Evolutionary conservation across 2,797 vertebrate genomes (phyloP), one percentile per base, ranked within the genome.

Genomic region (Poeciliopsis turneri): DNA sequence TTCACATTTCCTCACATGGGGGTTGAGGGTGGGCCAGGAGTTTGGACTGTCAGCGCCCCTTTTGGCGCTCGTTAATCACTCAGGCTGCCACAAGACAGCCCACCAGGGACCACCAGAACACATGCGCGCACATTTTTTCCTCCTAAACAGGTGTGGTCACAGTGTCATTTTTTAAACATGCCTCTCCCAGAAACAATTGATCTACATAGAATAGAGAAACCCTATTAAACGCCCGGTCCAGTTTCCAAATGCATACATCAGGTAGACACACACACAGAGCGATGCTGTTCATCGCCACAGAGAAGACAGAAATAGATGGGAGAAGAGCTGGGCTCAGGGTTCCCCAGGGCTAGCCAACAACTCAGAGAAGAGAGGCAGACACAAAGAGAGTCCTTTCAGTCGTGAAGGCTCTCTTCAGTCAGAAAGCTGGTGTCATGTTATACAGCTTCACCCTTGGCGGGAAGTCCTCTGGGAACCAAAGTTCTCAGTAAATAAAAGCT

Each of bases 61-160:
- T 86, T 84, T 80, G 76, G 76, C 8, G 45, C 90, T 88, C 91
- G 92, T 95, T 93, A 78, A 92, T 94, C 92, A 94, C 86, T 90
- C 81, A 72, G 77, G 84, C 89, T 87, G 85, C 86, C 82, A 86
- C 72, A 70, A 83, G 83, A 89, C 84, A 46, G 81, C 74, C 59
- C 76, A 12, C 83, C 45, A 18, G 76, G 69, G 72, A 84, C 57
- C 64, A 45, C 64, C 74, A 59, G 43, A 64, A 53, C 75, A 70
- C 69, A 74, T 70, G 45, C 55, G 33, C 25, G 61, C 78, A 68
- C 23, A 51, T 41, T 61, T 33, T 10, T 28, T 18, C 59, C 46
- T 61, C 39, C 23, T 47, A 70, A 77, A 84, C 84, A 86, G 43
- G 59, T 84, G 80, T 71, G 79, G 84, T 69, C 8, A 18, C 55